Conservation (phyloP, 1,140 invertebrate species). For the Leptinotarsa defecta region DNA sequence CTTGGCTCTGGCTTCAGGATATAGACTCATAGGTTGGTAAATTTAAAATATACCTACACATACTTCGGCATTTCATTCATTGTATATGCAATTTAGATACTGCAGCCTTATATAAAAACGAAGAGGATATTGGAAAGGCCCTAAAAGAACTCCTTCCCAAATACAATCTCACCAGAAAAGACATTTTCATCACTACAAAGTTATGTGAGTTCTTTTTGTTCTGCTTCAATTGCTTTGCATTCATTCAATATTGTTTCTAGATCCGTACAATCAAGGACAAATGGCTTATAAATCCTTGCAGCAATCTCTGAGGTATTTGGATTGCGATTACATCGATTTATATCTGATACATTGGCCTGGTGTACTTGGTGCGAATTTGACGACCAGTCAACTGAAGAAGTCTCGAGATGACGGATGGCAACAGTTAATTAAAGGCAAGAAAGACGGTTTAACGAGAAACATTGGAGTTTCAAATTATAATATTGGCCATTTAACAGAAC, state of each 20-base stretch:
- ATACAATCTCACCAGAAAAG: constrained; percentile 67
- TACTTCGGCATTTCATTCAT: constrained; percentile 20
- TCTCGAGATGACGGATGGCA: constrained; percentile 67
- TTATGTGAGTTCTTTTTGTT: constrained; percentile 60
- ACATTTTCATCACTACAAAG: constrained; percentile 81
- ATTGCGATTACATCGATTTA: constrained; percentile 77
- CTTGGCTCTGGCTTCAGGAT: constrained; percentile 61
- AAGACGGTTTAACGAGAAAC: constrained; percentile 66
- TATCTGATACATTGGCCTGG: constrained; percentile 89
- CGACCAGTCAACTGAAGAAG: constrained; percentile 8
- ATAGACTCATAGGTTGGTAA: constrained; percentile 63
- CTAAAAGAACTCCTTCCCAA: constrained; percentile 66
- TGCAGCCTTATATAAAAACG: constrained; percentile 75
- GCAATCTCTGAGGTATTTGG: constrained; percentile 67
- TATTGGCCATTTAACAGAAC: constrained; percentile 70
- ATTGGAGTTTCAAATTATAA: constrained; percentile 88
- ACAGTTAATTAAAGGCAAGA: constrained; percentile 67
- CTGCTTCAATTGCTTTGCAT: neutral
- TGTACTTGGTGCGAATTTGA: constrained; percentile 45
- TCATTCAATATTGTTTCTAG: constrained; percentile 54
- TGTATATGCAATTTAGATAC: constrained; percentile 64
- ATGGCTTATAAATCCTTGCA: constrained; percentile 64
- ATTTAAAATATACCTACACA: neutral
- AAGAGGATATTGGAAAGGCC: constrained; percentile 67
- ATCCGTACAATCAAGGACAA: constrained; percentile 71